Base-by-base conservation (phyloP, 1,140 invertebrate genomes). In the Amphibalanus amphitrite region DNA sequence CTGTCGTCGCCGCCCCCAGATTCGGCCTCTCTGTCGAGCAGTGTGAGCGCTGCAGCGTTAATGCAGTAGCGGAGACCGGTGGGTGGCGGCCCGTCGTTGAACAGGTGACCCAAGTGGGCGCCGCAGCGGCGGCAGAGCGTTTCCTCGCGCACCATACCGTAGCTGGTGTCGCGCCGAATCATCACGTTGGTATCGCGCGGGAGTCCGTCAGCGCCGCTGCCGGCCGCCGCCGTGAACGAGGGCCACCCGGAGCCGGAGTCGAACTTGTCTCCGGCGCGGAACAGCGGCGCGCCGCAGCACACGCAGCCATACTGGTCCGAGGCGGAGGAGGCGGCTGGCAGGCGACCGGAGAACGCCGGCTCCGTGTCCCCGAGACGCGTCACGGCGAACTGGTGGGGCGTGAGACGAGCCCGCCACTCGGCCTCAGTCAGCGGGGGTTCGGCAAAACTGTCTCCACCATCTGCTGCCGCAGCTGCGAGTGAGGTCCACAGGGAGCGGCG, bases 41-140 rank as follows among this genome's bases (percentile, higher is more conserved):
- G 67, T 3, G 67, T 30, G 29, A 28, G 29, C 28, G 67, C 28
- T 28, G 73, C 59, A 29, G 78, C 78, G 75, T 83, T 83, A 71
- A 83, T 84, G 76, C 85, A 86, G 78, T 84, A 86, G 0, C 85
- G 78, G 29, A 85, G 77, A 28, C 82, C 81, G 15, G 80, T 83
- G 6, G 83, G 82, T 74, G 81, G 80, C 28, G 85, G 85, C 72
- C 85, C 85, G 77, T 86, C 85, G 68, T 71, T 10, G 69, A 79
- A 86, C 28, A 86, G 82, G 77, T 86, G 85, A 6, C 85, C 85
- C 4, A 86, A 77, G 77, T 86, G 85, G 40, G 84, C 80, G 70
- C 80, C 78, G 76, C 85, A 86, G 73, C 82, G 72, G 26, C 64
- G 78, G 77, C 85, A 86, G 29, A 79, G 76, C 26, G 84, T 82